phyloP scores from a whole-genome alignment of 2,113 vertebrate genomes.

The Sialia sialis region DNA sequence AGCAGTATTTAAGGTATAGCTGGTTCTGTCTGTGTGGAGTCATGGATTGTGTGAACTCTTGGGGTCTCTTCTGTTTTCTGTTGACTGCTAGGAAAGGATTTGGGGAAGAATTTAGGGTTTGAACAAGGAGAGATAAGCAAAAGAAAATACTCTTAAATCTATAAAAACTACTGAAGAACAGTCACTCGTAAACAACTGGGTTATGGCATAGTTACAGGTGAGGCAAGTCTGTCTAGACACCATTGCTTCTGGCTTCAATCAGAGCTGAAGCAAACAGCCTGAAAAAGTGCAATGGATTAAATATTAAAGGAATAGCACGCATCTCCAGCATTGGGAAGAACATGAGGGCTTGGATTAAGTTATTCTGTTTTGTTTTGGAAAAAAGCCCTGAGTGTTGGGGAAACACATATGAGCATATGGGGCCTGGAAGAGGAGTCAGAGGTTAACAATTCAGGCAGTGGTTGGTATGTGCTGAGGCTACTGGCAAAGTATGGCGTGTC shows the following conservation, averaged over 20 bases:
- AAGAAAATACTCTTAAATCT: neutral
- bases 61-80: neutral
- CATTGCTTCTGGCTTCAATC: neutral
- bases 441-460: neutral
- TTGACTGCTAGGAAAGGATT: neutral
- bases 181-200: neutral
- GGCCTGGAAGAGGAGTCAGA: neutral
- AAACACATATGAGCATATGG: neutral
- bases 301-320: neutral
- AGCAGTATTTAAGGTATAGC: neutral
- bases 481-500: neutral
- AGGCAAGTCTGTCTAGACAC: neutral
- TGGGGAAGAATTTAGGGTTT: neutral
- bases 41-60: neutral
- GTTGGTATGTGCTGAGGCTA: neutral
- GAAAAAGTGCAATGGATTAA: neutral
- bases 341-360: neutral
- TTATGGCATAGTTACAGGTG: neutral
- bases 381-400: neutral
- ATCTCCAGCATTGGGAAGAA: neutral
- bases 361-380: neutral
- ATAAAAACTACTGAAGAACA: neutral
- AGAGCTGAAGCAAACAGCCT: neutral
- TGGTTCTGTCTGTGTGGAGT: neutral
- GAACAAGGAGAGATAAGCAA: neutral